Evolutionary conservation across 2,888 invertebrate genomes (phyloP), one percentile per base, ranked within the genome.

Genomic region (Pseudoips prasinana): DNA sequence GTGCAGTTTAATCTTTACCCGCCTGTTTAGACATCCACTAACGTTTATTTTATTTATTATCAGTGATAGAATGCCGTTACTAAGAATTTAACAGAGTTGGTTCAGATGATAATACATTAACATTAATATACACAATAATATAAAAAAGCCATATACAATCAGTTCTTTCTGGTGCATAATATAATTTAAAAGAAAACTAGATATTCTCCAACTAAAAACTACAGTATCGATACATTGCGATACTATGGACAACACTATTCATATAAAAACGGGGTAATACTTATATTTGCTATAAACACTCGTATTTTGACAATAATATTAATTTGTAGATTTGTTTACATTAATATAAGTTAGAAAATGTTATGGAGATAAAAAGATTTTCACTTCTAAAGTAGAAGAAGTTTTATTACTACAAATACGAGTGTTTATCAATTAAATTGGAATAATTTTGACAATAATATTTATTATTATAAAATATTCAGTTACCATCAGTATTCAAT

Each of bases 71-170:
- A n/a, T n/a, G n/a, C n/a, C n/a, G n/a, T n/a, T n/a, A n/a, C n/a
- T n/a, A n/a, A n/a, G n/a, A n/a, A n/a, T n/a, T n/a, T n/a, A n/a
- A n/a, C n/a, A n/a, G n/a, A n/a, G n/a, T n/a, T n/a, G n/a, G n/a
- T 27, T 33, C 20, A 41, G 42, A 39, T 18, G 45, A 26, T 49
- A 53, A 49, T 36, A 39, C 23, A 35, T 39, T 50, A 46, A 52
- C 42, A 52, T 46, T 40, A 42, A 48, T 55, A 45, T 58, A 56
- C 59, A 58, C 43, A 58, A 43, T 39, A 29, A 51, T 46, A 47
- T 51, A 58, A 48, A 56, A 39, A 55, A 66, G 38, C 47, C 55
- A 63, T 58, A 55, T 56, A 67, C 51, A 63, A 55, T 65, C 65
- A 65, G 65, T 65, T 62, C 60, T 67, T 54, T 59, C 44, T 36